phyloP scores from a whole-genome alignment of 1,140 invertebrate species.

The Drosophila aff. region DNA sequence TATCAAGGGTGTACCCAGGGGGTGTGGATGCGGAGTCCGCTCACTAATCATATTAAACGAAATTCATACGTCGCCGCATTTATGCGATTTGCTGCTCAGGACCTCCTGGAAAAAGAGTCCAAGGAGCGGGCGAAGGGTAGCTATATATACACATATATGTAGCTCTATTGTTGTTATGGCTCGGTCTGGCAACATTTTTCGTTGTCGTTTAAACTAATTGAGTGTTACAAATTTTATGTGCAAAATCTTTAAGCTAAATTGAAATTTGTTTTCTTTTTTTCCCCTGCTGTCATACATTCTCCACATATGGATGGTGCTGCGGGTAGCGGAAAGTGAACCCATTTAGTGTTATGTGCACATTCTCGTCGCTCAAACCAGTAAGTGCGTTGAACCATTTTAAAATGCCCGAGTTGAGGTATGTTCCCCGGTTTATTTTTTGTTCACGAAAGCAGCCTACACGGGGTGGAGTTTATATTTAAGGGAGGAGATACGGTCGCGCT shows the following conservation, averaged over 20 bases:
- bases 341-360: constrained; percentile 78
- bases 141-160: not conserved
- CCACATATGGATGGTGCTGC: constrained; percentile 63
- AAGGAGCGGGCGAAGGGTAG: constrained; percentile 39
- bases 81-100: constrained; percentile 69
- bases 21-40: constrained; percentile 20
- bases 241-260: constrained; percentile 83
- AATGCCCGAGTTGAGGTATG: constrained; percentile 62
- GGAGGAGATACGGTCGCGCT: constrained; percentile 12
- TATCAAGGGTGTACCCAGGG: constrained; percentile 15
- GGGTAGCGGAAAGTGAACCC: constrained; percentile 74
- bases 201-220: constrained; percentile 83
- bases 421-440: constrained; percentile 23
- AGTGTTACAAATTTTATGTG: constrained; percentile 84
- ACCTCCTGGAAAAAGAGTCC: constrained; percentile 15
- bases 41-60: constrained; percentile 83
- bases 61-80: constrained; percentile 83
- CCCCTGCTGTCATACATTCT: constrained; percentile 52
- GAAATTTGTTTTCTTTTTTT: constrained; percentile 75
- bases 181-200: constrained; percentile 72
- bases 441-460: constrained; percentile 36
- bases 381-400: constrained; percentile 74
- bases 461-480: constrained; percentile 1
- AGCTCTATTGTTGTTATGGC: constrained; percentile 44
- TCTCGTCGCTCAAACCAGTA: constrained; percentile 55